These are phyloP conservation scores for Gallinago stenura DNA, from an alignment of 2,797 vertebrate species.

Conservation along the genomic window DNA sequence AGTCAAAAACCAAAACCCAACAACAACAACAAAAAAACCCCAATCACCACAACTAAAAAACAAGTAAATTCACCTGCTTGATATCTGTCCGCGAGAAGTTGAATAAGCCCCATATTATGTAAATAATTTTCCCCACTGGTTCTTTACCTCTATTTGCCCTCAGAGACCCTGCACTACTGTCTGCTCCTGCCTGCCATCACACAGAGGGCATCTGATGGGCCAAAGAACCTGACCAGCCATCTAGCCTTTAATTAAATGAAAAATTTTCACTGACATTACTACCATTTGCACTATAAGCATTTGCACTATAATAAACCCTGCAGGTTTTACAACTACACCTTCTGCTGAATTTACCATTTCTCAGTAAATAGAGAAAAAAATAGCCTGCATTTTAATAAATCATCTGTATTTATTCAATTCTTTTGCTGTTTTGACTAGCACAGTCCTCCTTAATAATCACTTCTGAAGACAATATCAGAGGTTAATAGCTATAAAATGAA, in stretches of 20 bases:
- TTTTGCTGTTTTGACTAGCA: neutral
- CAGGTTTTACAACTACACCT: neutral
- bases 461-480: neutral
- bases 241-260: neutral
- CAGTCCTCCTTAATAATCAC: conserved; percentile 13
- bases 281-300: neutral
- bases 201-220: accelerated
- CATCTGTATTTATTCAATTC: neutral
- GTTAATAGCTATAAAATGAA: conserved; percentile 35
- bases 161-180: neutral
- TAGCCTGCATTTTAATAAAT: neutral
- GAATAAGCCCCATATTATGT: neutral
- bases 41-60: neutral
- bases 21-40: too few species aligned
- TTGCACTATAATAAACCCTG: neutral
- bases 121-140: accelerated
- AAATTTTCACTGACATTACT: neutral
- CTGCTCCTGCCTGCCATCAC: neutral
- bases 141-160: neutral
- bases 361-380: neutral
- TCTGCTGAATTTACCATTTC: neutral
- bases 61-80: neutral
- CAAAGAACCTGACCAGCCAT: neutral
- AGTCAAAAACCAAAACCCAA: too few species aligned
- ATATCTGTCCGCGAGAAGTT: neutral